phyloP scores from a whole-genome alignment of 2,797 vertebrate species.

The Sebastes jordani region DNA sequence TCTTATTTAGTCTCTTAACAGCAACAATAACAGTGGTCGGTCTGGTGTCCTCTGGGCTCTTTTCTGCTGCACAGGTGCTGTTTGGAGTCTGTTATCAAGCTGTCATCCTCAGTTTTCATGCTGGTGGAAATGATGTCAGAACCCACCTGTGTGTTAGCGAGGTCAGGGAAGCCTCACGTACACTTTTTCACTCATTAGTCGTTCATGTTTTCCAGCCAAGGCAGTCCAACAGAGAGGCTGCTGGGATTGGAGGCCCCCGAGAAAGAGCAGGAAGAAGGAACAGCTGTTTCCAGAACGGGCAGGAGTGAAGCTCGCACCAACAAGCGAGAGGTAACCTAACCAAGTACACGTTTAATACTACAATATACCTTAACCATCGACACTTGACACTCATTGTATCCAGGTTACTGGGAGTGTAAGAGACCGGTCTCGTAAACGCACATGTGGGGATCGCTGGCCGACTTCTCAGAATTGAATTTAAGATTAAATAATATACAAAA shows the following conservation, averaged over 20 bases:
- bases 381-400: too few relatives aligned
- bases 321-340: constrained; percentile 54
- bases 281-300: constrained; percentile 37
- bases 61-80: constrained; percentile 1
- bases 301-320: constrained; percentile 44
- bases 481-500: too few relatives aligned
- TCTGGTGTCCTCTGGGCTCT: neutral
- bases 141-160: constrained; percentile 11
- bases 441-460: too few relatives aligned
- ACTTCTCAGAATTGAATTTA: too few relatives aligned
- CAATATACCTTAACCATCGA: neutral
- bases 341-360: neutral
- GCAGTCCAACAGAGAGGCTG: constrained; percentile 16
- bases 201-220: constrained; percentile 25
- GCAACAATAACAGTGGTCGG: neutral
- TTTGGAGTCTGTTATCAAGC: constrained; percentile 13
- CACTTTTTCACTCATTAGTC: neutral
- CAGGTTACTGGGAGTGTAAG: neutral
- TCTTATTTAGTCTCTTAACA: neutral
- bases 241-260: constrained; percentile 13
- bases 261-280: neutral
- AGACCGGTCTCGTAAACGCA: too few relatives aligned
- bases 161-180: neutral
- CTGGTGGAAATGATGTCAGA: constrained; percentile 17
- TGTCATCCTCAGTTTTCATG: constrained; percentile 3